Percentiles rank a stretch among this genome's conserved stretches.
phyloP scores from a whole-genome alignment of 2,888 invertebrate genomes.

The Erannis defoliaria region DNA sequence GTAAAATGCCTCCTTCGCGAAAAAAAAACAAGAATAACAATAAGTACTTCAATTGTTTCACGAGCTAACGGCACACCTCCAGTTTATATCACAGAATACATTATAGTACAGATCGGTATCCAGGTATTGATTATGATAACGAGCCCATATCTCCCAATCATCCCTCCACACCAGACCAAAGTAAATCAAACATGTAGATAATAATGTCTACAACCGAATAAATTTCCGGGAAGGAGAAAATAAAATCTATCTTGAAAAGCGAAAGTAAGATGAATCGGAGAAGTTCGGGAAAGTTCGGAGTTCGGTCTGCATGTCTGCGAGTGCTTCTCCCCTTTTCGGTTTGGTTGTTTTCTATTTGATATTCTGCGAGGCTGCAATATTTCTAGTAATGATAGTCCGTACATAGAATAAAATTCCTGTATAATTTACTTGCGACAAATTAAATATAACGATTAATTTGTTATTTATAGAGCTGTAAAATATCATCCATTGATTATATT shows the following conservation, averaged over 20 bases:
- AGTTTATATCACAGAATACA: conserved; percentile 13
- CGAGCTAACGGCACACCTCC: conserved; percentile 34
- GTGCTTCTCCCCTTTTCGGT: conserved; percentile 34
- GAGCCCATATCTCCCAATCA: conserved; percentile 45
- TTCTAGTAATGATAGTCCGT: conserved; percentile 13
- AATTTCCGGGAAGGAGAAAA: conserved; percentile 57
- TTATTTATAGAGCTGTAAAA: no score
- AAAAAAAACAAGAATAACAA: not conserved
- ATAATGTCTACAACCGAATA: conserved; percentile 61
- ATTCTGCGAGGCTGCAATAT: conserved; percentile 17
- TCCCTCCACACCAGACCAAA: conserved; percentile 45
- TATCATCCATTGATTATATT: no score
- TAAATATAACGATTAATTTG: no score
- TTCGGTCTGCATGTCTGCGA: conserved; percentile 37
- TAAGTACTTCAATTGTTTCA: not conserved
- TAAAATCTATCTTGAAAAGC: conserved; percentile 74
- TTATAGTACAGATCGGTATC: conserved; percentile 12
- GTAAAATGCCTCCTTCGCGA: no score
- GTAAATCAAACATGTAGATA: conserved; percentile 58
- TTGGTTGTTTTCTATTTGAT: conserved; percentile 22
- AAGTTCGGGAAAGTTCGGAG: conserved; percentile 69
- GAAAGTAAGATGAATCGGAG: conserved; percentile 79
- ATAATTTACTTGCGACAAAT: no score
- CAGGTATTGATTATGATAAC: conserved; percentile 47
- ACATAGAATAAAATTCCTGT: no score